Conservation (phyloP, 2,113 vertebrate genomes). For the Siphamia tubifer region DNA sequence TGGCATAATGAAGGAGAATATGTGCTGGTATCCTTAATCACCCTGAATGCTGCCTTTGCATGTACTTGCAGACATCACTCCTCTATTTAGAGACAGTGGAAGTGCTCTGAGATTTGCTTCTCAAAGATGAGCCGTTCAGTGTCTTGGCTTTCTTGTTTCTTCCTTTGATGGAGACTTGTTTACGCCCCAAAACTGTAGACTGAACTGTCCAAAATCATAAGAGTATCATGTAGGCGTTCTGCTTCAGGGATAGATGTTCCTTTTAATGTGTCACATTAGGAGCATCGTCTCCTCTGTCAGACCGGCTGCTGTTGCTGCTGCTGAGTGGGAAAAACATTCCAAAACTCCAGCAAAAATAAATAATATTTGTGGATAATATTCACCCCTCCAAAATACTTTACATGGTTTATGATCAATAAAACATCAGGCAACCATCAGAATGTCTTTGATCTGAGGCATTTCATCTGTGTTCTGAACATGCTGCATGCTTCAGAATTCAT, state of each 20-base stretch:
- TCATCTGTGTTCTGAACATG: constrained; percentile 50
- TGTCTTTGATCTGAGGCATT: constrained; percentile 55
- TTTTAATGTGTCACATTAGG: constrained; percentile 58
- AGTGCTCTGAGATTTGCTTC: constrained; percentile 8
- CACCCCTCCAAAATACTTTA: constrained; percentile 31
- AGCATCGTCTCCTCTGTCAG: constrained; percentile 45
- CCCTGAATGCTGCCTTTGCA: background rate
- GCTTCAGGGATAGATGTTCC: constrained; percentile 37
- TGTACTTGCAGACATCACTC: background rate
- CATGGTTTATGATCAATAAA: constrained; percentile 64
- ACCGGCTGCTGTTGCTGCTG: constrained; percentile 20
- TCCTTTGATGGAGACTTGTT: constrained; percentile 48
- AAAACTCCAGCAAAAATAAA: constrained; percentile 35
- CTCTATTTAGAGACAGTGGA: background rate
- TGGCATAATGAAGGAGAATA: background rate
- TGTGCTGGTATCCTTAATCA: constrained; percentile 7
- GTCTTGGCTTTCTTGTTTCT: constrained; percentile 25
- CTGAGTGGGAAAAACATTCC: constrained; percentile 9
- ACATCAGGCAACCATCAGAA: constrained; percentile 57
- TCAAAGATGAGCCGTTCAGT: background rate
- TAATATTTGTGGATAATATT: constrained; percentile 31
- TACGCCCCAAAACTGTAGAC: constrained; percentile 20
- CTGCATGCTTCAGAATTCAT: constrained; percentile 21
- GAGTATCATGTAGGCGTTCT: constrained; percentile 22
- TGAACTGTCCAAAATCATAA: constrained; percentile 45